Percentiles rank a stretch among this genome's conserved stretches.
Conservation (phyloP, 2,888 invertebrate genomes). For the Hylaea fasciaria region DNA sequence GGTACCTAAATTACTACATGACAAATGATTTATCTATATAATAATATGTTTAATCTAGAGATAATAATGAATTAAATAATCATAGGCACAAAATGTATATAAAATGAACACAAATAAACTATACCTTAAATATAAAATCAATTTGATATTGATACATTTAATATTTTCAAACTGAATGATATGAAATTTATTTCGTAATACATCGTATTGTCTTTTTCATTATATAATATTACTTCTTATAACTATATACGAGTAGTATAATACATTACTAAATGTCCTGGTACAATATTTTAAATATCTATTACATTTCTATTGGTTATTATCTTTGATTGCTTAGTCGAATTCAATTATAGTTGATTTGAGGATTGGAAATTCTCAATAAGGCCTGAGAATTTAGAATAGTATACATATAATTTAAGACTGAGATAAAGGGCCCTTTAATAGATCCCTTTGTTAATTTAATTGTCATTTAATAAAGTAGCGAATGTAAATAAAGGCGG, state of each 20-base stretch:
- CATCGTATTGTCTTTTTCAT: slow-evolving; percentile 80
- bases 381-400: background rate
- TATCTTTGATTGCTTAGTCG: slow-evolving; percentile 30
- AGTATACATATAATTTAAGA: background rate
- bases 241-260: slow-evolving; percentile 57
- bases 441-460: background rate
- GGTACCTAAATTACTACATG: slow-evolving; percentile 31
- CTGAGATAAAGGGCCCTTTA: too few relatives aligned
- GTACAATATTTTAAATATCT: slow-evolving; percentile 25
- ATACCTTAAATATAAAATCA: slow-evolving; percentile 10
- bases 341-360: slow-evolving; percentile 26
- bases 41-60: slow-evolving; percentile 11
- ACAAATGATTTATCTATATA: slow-evolving; percentile 9
- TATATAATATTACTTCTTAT: slow-evolving; percentile 71
- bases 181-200: slow-evolving; percentile 72
- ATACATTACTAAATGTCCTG: slow-evolving; percentile 43
- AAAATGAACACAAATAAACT: background rate
- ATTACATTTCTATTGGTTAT: slow-evolving; percentile 21
- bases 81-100: slow-evolving; percentile 7
- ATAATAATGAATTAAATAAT: slow-evolving; percentile 4
- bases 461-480: background rate
- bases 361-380: slow-evolving; percentile 6
- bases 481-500: background rate
- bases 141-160: slow-evolving; percentile 31
- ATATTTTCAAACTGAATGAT: slow-evolving; percentile 60